Base-by-base conservation (phyloP, 2,888 invertebrate genomes). In the Eilema caniola region DNA sequence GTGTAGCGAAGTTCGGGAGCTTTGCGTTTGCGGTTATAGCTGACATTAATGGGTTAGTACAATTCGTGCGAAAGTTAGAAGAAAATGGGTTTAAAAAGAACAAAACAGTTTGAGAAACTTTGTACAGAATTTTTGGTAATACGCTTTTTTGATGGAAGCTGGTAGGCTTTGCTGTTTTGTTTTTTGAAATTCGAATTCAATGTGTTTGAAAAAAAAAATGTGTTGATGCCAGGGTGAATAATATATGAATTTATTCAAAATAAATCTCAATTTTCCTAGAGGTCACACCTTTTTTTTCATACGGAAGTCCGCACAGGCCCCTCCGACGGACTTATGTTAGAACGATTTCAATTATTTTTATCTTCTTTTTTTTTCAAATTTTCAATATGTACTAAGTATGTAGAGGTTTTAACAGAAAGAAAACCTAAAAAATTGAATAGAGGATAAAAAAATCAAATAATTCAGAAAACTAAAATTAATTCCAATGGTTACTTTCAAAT, bases 21-120 rank as follows among this genome's bases (percentile, higher is more conserved):
- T 66, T 28, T 72, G 69, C 57, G 66, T 66, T 66, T 72, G 72
- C 28, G 72, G 72, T 62, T 65, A 57, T 64, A 63, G 61, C 69
- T 62, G 65, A 66, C 72, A 47, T 31, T 82, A 81, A 81, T 82
- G 83, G 83, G 78, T 74, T 69, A 71, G 67, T 70, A 53, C 72
- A 73, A 75, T 77, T 71, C 80, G 72, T 16, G 33, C 41, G 28
- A 68, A 70, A 66, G 24, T 67, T 69, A 41, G 3, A 56, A 33
- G 70, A 69, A 72, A 71, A 65, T 63, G 76, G 70, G 74, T 73
- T 79, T 63, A 70, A 79, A 72, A 67, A 56, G 8, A 61, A 33
- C 14, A 24, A 28, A 61, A 56, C 53, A 62, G 37, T 64, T 65
- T 69, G 60, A 47, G 25, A 53, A 59, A 41, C 47, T 65, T 69